A percentile compares a stretch with the other conserved stretches of the same genome.
These are phyloP conservation scores for Leptopilina drosophilae DNA, from an alignment of 2,888 invertebrate species.

Conservation along the genomic window DNA sequence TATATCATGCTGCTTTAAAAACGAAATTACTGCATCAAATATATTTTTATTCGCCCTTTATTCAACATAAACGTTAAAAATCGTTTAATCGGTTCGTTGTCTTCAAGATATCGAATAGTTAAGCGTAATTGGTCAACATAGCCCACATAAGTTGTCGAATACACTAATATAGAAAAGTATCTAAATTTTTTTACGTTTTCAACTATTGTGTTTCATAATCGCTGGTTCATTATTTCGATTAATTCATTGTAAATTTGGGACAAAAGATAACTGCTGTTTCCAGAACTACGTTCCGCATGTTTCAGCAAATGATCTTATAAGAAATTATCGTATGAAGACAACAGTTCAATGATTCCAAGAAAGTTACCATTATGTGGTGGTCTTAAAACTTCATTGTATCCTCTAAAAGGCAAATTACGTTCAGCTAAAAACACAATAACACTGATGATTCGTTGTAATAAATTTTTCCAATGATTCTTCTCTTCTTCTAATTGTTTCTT, in stretches of 20 bases:
- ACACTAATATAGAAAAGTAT: constrained; percentile 45
- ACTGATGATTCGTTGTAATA: too few relatives aligned
- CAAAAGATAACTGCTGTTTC: too few relatives aligned
- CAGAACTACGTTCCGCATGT: too few relatives aligned
- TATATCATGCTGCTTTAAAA: constrained; percentile 49
- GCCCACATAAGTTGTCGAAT: constrained; percentile 45
- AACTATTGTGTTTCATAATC: constrained; percentile 36
- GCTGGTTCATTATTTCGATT: constrained; percentile 36
- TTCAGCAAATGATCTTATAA: too few relatives aligned
- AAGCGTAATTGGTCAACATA: constrained; percentile 53
- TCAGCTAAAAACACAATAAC: too few relatives aligned
- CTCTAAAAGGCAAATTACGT: too few relatives aligned
- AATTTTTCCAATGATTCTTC: too few relatives aligned
- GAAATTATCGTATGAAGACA: too few relatives aligned
- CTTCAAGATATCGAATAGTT: constrained; percentile 48
- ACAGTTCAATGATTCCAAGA: too few relatives aligned
- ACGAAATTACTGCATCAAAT: constrained; percentile 45
- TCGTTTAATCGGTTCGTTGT: constrained; percentile 39
- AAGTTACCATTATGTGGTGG: too few relatives aligned
- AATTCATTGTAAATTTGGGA: not conserved
- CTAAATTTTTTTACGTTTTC: constrained; percentile 38
- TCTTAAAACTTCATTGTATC: too few relatives aligned
- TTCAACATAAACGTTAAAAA: constrained; percentile 45
- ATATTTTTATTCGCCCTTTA: constrained; percentile 45
- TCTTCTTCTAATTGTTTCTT: too few relatives aligned